phyloP scores from a whole-genome alignment of 1,140 invertebrate genomes.

The Drosophila rhopaloa region DNA sequence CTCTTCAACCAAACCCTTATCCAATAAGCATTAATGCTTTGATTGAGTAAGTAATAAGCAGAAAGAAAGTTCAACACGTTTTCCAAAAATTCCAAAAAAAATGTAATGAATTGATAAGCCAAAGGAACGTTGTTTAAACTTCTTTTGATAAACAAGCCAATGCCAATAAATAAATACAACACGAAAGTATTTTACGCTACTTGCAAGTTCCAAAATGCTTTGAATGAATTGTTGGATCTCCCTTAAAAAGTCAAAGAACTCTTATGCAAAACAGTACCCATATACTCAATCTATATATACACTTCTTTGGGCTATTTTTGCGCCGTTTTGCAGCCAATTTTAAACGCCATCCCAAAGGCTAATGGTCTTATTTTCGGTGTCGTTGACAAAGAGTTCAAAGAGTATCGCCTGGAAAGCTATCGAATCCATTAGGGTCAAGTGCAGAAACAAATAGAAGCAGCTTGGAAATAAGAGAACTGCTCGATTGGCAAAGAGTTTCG shows the following conservation, averaged over 20 bases:
- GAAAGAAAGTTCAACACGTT: too few species aligned
- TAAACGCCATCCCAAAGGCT: slow-evolving; percentile 38
- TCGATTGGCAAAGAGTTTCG: slow-evolving; percentile 17
- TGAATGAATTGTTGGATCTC: neutral
- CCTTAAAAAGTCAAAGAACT: slow-evolving; percentile 43
- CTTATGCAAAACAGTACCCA: slow-evolving; percentile 34
- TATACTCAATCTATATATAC: slow-evolving; percentile 33
- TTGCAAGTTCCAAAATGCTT: neutral
- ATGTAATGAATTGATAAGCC: neutral
- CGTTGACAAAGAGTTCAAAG: slow-evolving; percentile 54
- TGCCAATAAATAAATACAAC: neutral
- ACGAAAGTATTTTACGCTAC: too few species aligned
- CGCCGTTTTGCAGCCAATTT: slow-evolving; percentile 40
- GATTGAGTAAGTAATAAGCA: too few species aligned
- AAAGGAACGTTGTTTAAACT: neutral
- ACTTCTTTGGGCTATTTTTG: slow-evolving; percentile 42
- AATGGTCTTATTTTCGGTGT: slow-evolving; percentile 33
- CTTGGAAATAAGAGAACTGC: slow-evolving; percentile 20
- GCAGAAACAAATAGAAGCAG: slow-evolving; percentile 36
- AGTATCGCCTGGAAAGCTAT: slow-evolving; percentile 31
- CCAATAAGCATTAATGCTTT: neutral
- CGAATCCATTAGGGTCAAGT: slow-evolving; percentile 59
- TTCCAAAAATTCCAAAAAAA: neutral
- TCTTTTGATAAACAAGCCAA: too few species aligned
- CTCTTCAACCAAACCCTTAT: neutral